These are phyloP conservation scores for Lycaon pictus DNA, from an alignment of 2,113 vertebrate genomes.

Conservation along the genomic window DNA sequence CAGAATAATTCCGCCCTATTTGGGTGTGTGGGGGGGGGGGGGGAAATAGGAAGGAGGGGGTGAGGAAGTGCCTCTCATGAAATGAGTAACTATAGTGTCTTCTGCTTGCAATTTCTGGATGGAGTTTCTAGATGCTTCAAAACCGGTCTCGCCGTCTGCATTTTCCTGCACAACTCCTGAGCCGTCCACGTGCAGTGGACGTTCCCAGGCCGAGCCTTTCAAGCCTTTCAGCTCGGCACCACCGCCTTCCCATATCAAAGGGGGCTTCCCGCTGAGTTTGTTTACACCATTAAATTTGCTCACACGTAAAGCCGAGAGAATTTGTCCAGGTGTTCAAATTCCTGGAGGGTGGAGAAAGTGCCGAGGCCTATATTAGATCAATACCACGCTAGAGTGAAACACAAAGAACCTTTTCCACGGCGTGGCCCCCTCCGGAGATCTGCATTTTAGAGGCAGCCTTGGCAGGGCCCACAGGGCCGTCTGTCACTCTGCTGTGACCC, in stretches of 20 bases:
- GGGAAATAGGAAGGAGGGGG: neutral
- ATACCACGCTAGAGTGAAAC: neutral
- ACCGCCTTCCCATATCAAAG: slow-evolving; percentile 71
- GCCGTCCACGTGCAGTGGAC: neutral
- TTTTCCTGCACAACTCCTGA: neutral
- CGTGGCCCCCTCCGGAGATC: slow-evolving; percentile 1
- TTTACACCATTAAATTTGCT: slow-evolving; percentile 79
- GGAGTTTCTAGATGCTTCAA: slow-evolving; percentile 49
- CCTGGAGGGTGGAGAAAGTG: slow-evolving; percentile 50
- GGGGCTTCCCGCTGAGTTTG: slow-evolving; percentile 72
- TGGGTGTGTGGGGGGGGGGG: rapidly evolving
- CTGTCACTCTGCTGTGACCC: neutral
- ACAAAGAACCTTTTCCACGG: slow-evolving; percentile 57
- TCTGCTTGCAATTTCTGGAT: slow-evolving; percentile 15
- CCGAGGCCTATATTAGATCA: slow-evolving; percentile 12
- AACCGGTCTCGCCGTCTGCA: neutral
- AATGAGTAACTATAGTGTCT: neutral
- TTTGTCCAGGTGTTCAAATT: slow-evolving; percentile 82
- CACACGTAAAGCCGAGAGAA: slow-evolving; percentile 70
- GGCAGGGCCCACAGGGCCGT: neutral
- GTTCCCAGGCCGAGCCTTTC: slow-evolving; percentile 35
- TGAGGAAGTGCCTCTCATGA: neutral
- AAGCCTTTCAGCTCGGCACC: neutral
- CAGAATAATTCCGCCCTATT: neutral
- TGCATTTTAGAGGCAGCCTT: neutral